Evolutionary conservation across 2,113 vertebrate genomes (phyloP).

Genomic region (Hypomesus transpacificus): DNA sequence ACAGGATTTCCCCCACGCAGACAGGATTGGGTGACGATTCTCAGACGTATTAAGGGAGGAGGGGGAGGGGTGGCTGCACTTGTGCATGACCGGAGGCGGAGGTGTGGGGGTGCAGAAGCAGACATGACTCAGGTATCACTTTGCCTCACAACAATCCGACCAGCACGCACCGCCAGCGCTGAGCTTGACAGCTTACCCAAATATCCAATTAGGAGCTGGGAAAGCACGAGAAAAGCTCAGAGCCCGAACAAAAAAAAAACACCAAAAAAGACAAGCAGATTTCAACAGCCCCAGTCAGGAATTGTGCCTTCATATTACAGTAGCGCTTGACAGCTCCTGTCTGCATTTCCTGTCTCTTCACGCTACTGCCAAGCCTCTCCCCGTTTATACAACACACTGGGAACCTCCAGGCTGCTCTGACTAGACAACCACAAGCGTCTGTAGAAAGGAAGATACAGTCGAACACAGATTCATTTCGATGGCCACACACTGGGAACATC

Average conservation of each 20-base stretch:
- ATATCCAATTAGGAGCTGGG: conserved; percentile 63
- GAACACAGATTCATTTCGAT: too few species aligned
- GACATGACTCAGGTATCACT: conserved; percentile 49
- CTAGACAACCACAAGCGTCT: conserved; percentile 4
- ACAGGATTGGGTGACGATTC: neutral
- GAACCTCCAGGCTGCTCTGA: neutral
- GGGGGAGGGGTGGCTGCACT: neutral
- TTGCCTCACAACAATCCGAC: conserved; percentile 51
- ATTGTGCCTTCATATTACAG: conserved; percentile 21
- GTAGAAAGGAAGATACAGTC: neutral
- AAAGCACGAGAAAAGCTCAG: conserved; percentile 23
- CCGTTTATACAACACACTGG: conserved; percentile 7
- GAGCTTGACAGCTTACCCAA: conserved; percentile 51
- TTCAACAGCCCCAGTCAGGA: conserved; percentile 33
- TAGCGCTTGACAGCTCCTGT: conserved; percentile 47
- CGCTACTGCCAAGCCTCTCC: conserved; percentile 18
- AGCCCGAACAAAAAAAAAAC: neutral
- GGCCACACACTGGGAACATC: too few species aligned
- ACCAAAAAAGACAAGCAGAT: conserved; percentile 23
- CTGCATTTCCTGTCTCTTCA: conserved; percentile 33
- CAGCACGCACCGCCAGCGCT: conserved; percentile 29
- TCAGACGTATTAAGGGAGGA: neutral
- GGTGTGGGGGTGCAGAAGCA: neutral
- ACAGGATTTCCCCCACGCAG: neutral
- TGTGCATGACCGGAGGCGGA: neutral